Base-by-base conservation (phyloP, 1,140 invertebrate genomes). In the Nephotettix cincticeps region DNA sequence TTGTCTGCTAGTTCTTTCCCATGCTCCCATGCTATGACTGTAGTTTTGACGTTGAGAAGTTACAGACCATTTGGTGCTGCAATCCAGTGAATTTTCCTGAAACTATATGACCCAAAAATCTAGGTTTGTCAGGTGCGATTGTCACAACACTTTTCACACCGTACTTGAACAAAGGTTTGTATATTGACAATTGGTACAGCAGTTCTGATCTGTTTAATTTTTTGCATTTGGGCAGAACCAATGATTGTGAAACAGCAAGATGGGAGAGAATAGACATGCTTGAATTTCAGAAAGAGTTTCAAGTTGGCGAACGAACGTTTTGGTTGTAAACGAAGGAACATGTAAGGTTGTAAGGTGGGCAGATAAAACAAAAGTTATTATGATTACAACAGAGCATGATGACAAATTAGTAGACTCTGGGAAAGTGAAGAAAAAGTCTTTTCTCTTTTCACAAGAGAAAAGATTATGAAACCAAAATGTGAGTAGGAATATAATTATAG, bases 401-500 rank as follows among this genome's bases (percentile, higher is more conserved):
- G 61, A 69, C 40, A 71, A 43, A 63, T 74, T 77, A 23, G 70
- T 77, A 23, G 68, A 65, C 36, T 70, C 61, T 17, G 25, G 71
- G 11, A 63, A 64, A 67, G 74, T 75, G 67, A 51, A 66, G 32
- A 17, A 69, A 30, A 73, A n/a, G n/a, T n/a, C n/a, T n/a, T n/a
- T n/a, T n/a, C n/a, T n/a, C n/a, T n/a, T n/a, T n/a, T 29, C 28
- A 17, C 36, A 25, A 69, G 36, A 30, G 11, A 58, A 32, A 71
- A 32, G 63, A 54, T 51, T 61, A 14, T 71, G 71, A 81, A 81
- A 76, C 78, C 80, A 64, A 63, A 74, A 67, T 76, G 77, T 74
- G 73, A 81, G n/a, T 32, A 80, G 63, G 75, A 79, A 66, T 82
- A 82, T 69, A 79, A 76, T 71, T 66, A 74, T 70, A 78, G 75